Evolutionary conservation across 2,888 invertebrate genomes (phyloP).

Genomic region (Pycnomerus fuliginosus): DNA sequence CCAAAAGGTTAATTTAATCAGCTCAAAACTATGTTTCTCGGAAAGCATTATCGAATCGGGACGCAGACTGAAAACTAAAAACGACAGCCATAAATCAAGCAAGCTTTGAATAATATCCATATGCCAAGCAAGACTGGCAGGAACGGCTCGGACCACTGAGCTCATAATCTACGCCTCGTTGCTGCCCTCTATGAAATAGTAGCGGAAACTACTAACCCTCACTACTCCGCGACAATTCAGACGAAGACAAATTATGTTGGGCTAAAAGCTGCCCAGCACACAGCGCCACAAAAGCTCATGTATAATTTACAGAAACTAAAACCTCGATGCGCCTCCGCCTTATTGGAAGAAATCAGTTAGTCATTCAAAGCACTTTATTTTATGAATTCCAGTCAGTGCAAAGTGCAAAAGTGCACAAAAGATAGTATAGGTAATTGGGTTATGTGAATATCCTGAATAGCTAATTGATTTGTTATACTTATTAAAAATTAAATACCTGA

Average conservation of each 20-base stretch:
- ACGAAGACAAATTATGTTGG: conserved; percentile 22
- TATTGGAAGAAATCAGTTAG: no score
- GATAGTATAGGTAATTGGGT: no score
- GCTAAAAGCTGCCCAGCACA: conserved; percentile 27
- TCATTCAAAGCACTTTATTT: no score
- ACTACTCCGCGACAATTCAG: conserved; percentile 10
- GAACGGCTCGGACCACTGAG: conserved; percentile 20
- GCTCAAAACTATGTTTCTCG: conserved; percentile 20
- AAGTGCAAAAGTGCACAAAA: no score
- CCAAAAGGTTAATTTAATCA: no score
- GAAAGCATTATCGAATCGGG: conserved; percentile 21
- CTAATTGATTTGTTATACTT: no score
- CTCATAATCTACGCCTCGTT: conserved; percentile 27
- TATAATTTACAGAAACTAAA: conserved; percentile 18
- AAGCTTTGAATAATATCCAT: conserved; percentile 33
- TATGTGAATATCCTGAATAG: no score
- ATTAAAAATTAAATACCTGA: no score
- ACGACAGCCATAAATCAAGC: conserved; percentile 33
- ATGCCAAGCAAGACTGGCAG: conserved; percentile 26
- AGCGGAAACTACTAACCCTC: conserved; percentile 38
- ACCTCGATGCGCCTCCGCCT: no score
- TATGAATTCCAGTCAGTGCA: no score
- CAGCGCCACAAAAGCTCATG: conserved; percentile 35
- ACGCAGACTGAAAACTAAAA: conserved; percentile 26
- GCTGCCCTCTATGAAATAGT: conserved; percentile 45